Evolutionary conservation across 2,888 invertebrate genomes (phyloP).

Genomic region (Diaphora mendica): DNA sequence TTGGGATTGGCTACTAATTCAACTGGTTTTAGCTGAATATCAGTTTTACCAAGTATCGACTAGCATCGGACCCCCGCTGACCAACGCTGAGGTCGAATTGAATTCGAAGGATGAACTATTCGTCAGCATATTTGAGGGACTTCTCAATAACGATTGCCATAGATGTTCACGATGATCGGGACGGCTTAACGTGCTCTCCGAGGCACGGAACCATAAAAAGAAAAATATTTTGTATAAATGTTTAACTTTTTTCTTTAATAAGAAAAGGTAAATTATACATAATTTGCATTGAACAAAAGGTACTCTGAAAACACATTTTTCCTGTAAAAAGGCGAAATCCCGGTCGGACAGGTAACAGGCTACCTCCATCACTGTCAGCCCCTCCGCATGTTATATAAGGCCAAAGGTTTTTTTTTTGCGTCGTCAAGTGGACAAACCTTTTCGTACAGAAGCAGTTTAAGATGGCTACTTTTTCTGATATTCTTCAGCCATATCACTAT

Average conservation of each 20-base stretch:
- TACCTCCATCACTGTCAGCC: constrained; percentile 25
- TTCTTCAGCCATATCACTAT: not conserved
- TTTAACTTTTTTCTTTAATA: not conserved
- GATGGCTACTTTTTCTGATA: not conserved
- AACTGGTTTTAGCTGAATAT: too few relatives aligned
- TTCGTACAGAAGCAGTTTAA: not conserved
- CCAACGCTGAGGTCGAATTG: too few relatives aligned
- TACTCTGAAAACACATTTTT: not conserved
- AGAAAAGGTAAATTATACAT: not conserved
- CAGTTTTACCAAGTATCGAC: too few relatives aligned
- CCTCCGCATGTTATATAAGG: constrained; percentile 13
- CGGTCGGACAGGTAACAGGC: constrained; percentile 21
- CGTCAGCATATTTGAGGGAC: too few relatives aligned
- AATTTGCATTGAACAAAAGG: not conserved
- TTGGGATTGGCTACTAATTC: too few relatives aligned
- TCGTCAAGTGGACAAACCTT: constrained; percentile 17
- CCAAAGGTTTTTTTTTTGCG: constrained; percentile 25
- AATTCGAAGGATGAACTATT: too few relatives aligned
- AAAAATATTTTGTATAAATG: not conserved
- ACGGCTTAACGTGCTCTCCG: too few relatives aligned
- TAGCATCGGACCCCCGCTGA: too few relatives aligned
- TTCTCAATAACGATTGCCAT: too few relatives aligned
- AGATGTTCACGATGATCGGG: too few relatives aligned
- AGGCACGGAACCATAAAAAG: not conserved
- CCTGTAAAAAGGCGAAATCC: constrained; percentile 12